These are phyloP conservation scores for Cyprichromis sp. DNA, from an alignment of 2,113 vertebrate genomes.

Conservation along the genomic window DNA sequence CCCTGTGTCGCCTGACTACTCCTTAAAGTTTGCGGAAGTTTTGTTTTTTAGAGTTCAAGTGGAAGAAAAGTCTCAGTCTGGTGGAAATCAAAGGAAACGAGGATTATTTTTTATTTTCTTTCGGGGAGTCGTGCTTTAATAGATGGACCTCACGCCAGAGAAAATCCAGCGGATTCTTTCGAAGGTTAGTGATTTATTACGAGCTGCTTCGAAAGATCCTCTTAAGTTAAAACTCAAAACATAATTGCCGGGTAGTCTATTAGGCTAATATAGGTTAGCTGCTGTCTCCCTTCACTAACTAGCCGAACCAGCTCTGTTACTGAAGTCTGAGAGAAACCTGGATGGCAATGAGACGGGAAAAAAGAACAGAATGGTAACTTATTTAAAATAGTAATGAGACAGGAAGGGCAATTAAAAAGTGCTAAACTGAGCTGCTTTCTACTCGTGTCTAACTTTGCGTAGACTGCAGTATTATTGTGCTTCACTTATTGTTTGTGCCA, in stretches of 20 bases:
- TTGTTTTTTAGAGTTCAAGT: neutral
- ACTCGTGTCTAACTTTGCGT: neutral
- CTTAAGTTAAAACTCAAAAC: fast-evolving
- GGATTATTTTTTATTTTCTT: neutral
- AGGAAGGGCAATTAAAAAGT: fast-evolving
- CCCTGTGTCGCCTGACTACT: too few relatives aligned
- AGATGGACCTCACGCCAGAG: constrained; percentile 68
- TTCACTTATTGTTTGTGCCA: fast-evolving
- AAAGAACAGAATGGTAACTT: neutral
- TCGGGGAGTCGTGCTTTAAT: neutral
- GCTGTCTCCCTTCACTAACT: neutral
- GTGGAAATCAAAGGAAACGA: neutral
- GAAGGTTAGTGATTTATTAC: constrained; percentile 49
- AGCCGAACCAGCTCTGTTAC: constrained; percentile 43
- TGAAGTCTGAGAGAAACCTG: neutral
- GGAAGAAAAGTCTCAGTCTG: neutral
- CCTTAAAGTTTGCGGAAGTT: constrained; percentile 62
- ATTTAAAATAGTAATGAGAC: neutral
- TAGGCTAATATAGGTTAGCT: neutral
- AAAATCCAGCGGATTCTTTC: constrained; percentile 57
- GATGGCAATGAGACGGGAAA: neutral
- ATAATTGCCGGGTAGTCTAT: neutral
- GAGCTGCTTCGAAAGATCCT: fast-evolving
- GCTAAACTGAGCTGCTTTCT: neutral
- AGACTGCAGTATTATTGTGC: neutral